These are phyloP conservation scores for Spodoptera litura DNA, from an alignment of 1,140 invertebrate species.

Conservation along the genomic window DNA sequence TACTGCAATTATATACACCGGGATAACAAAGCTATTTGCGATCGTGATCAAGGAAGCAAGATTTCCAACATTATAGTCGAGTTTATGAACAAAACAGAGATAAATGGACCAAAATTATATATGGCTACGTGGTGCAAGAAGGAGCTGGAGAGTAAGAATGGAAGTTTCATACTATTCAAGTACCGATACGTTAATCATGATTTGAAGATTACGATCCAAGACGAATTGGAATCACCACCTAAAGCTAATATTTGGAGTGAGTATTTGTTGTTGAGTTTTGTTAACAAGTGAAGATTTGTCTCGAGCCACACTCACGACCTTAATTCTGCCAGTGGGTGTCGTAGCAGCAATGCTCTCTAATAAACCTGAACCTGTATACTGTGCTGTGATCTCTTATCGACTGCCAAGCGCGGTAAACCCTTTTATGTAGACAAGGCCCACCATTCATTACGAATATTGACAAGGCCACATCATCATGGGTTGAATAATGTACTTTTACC, in stretches of 20 bases:
- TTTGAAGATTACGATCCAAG: conserved; percentile 66
- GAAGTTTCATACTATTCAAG: conserved; percentile 62
- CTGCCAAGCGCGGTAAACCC: too few species aligned
- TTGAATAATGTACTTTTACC: too few species aligned
- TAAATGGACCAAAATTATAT: conserved; percentile 54
- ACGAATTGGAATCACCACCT: conserved; percentile 62
- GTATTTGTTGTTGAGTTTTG: conserved; percentile 44
- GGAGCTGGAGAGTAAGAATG: conserved; percentile 56
- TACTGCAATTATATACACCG: conserved; percentile 88
- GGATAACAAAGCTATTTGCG: conserved; percentile 83
- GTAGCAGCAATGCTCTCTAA: background rate
- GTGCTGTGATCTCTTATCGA: too few species aligned
- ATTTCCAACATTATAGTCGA: conserved; percentile 64
- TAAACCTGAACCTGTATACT: too few species aligned
- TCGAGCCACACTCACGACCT: too few species aligned
- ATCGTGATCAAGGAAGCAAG: conserved; percentile 85
- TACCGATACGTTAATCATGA: conserved; percentile 60
- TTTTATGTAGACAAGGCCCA: too few species aligned
- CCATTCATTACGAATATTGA: too few species aligned
- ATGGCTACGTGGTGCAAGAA: conserved; percentile 66
- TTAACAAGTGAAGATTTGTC: too few species aligned
- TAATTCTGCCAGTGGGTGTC: too few species aligned
- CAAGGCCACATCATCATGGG: too few species aligned
- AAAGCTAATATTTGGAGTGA: conserved; percentile 69
- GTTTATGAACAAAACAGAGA: conserved; percentile 64